Conservation (phyloP, 2,113 vertebrate species). For the Channa argus region DNA sequence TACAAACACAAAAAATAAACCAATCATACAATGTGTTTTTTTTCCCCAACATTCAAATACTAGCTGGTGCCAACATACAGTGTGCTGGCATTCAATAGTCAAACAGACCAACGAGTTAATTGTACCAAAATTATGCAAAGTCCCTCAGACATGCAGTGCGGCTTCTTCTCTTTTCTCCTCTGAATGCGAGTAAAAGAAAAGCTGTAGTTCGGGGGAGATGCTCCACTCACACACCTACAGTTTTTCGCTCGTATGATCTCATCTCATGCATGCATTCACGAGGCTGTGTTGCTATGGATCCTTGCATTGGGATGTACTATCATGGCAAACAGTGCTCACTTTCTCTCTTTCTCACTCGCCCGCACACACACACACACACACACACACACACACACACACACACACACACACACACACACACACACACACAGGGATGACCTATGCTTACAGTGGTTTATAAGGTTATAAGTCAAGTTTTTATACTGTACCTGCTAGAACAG, state of each 20-base stretch:
- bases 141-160: neutral
- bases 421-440: neutral
- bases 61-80: no score
- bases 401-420: neutral
- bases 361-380: no score
- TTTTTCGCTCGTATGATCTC: neutral
- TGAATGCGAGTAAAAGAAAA: neutral
- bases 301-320: neutral
- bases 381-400: neutral
- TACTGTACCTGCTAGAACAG: no score
- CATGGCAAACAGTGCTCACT: neutral
- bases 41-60: no score
- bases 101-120: neutral
- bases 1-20: neutral
- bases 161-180: no score
- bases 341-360: neutral
- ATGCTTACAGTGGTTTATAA: no score
- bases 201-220: neutral
- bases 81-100: neutral
- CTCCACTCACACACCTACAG: slow-evolving; percentile 1
- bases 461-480: no score
- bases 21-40: no score
- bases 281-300: slow-evolving; percentile 17
- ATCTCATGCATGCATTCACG: neutral
- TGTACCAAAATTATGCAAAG: neutral